Conservation (phyloP, 2,797 vertebrate genomes). For the Neosilurus hyrtlii region DNA sequence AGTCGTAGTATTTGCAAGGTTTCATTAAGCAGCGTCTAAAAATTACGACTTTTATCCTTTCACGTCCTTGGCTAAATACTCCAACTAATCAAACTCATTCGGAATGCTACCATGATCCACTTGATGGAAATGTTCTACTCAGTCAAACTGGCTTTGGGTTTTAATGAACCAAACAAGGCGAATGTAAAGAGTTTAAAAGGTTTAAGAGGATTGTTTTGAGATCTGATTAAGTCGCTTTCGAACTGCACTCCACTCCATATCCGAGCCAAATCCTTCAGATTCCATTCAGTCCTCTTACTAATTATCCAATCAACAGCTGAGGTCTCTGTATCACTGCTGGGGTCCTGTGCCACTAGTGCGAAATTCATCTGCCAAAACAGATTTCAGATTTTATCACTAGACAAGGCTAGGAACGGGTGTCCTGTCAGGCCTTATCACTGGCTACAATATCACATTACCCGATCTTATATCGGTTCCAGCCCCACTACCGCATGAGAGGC, state of each 20-base stretch:
- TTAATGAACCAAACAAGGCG: background rate
- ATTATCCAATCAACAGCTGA: constrained; percentile 37
- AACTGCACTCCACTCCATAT: constrained; percentile 28
- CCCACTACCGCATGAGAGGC: background rate
- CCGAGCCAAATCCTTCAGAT: constrained; percentile 30
- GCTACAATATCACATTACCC: background rate
- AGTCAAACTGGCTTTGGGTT: background rate
- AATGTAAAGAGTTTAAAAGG: constrained; percentile 29
- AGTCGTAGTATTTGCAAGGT: no score
- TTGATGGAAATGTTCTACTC: background rate
- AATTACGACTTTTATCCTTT: background rate
- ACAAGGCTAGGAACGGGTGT: background rate
- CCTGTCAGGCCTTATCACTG: background rate
- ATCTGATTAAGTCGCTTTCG: constrained; percentile 45
- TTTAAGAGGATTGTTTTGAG: constrained; percentile 26
- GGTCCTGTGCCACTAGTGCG: background rate
- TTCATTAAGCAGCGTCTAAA: background rate
- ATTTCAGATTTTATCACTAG: background rate
- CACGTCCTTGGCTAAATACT: background rate
- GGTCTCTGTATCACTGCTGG: constrained; percentile 20
- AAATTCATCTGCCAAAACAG: constrained; percentile 14
- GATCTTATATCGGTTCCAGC: background rate
- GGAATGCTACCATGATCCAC: background rate
- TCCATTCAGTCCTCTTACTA: constrained; percentile 36
- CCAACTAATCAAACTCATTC: background rate